A percentile compares a stretch with the other conserved stretches of the same genome.
These are phyloP conservation scores for Melozone crissalis DNA, from an alignment of 2,113 vertebrate genomes.

Conservation along the genomic window DNA sequence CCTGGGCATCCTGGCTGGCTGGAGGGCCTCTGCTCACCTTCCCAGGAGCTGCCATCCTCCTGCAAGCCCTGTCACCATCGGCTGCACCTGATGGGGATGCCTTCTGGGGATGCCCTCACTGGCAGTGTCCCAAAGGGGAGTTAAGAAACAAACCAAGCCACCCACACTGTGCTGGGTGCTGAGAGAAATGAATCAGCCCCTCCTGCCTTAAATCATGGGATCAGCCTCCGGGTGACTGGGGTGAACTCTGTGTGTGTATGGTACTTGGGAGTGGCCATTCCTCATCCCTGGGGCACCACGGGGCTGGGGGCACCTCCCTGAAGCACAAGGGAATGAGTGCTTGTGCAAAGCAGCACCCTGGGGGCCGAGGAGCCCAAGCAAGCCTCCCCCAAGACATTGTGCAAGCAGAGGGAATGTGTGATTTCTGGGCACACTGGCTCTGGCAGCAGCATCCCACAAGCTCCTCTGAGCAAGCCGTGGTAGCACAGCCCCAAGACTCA, in stretches of 20 bases:
- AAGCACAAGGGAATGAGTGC: rapidly evolving
- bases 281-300: rapidly evolving
- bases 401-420: background rate
- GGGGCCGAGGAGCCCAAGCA: rapidly evolving
- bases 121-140: background rate
- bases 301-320: rapidly evolving
- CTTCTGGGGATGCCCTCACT: background rate
- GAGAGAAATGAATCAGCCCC: background rate
- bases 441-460: background rate
- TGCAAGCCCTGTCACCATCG: background rate
- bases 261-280: rapidly evolving
- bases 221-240: background rate
- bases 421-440: rapidly evolving
- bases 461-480: background rate
- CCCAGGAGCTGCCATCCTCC: background rate
- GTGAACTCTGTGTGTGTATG: background rate
- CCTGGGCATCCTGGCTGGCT: background rate
- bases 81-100: background rate
- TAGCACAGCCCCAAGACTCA: background rate
- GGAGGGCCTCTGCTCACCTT: background rate
- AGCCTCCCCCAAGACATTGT: background rate
- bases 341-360: background rate
- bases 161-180: background rate
- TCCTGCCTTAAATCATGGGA: background rate
- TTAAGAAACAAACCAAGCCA: background rate